Conservation (phyloP, 2,113 vertebrate species). For the Chloropsis cyanopogon region DNA sequence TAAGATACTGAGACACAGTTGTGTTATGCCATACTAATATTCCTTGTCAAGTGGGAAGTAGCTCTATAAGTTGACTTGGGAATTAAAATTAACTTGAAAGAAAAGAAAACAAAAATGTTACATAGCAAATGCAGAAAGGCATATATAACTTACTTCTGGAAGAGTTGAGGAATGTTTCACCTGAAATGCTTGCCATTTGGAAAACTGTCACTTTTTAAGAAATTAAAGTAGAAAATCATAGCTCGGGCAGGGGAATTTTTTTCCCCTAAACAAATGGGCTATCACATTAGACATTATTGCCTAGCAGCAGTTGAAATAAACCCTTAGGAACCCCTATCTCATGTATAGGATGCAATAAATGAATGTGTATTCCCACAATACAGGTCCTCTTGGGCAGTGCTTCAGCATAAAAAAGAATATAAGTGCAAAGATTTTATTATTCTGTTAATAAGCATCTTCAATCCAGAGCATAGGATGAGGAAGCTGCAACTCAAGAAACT, state of each 20-base stretch:
- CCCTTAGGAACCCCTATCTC: neutral
- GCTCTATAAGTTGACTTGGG: neutral
- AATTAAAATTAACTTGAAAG: conserved; percentile 25
- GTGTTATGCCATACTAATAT: neutral
- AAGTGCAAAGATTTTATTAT: too few species aligned
- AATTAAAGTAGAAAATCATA: conserved; percentile 2
- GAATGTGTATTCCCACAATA: neutral
- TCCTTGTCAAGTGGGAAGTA: neutral
- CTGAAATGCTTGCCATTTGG: neutral
- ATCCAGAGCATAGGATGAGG: neutral
- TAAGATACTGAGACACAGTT: neutral
- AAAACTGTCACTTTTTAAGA: neutral
- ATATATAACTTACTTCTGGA: neutral
- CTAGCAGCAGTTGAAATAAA: neutral
- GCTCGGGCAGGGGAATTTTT: neutral
- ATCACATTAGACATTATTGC: neutral
- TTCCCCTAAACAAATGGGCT: neutral
- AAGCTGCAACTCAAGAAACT: neutral
- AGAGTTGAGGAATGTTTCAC: neutral
- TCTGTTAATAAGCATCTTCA: neutral
- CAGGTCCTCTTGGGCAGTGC: neutral
- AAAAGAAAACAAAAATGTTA: neutral
- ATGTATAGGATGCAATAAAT: neutral
- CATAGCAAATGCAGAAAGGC: neutral
- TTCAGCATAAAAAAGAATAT: neutral